These are phyloP conservation scores for Lagenorhynchus albirostris DNA, from an alignment of 2,113 vertebrate species.

Conservation along the genomic window DNA sequence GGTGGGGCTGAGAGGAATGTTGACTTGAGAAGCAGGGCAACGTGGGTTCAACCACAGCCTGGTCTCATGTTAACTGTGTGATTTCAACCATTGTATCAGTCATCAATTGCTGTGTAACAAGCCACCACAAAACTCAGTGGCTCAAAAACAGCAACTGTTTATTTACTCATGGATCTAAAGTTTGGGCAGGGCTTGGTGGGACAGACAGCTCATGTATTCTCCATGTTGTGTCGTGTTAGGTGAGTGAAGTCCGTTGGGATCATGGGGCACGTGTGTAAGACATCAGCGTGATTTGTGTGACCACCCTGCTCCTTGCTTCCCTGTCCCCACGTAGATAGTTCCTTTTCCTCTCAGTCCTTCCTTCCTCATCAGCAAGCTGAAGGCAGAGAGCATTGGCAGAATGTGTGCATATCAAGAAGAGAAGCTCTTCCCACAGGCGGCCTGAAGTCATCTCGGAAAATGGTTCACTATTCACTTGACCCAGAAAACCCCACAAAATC, in stretches of 20 bases:
- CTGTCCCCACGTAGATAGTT: accelerated
- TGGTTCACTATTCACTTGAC: background rate
- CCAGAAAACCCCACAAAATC: background rate
- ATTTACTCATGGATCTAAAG: background rate
- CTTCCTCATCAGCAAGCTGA: background rate
- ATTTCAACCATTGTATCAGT: background rate
- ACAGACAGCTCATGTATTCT: background rate
- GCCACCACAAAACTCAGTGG: background rate
- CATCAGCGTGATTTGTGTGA: accelerated
- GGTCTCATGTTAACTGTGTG: no score
- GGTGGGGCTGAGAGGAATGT: background rate
- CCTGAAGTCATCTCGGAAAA: background rate
- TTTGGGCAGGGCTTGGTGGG: background rate
- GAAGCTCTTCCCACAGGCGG: background rate
- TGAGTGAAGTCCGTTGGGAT: background rate
- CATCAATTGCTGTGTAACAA: background rate
- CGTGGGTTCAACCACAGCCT: background rate
- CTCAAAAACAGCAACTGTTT: background rate
- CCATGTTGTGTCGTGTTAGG: background rate
- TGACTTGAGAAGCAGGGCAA: background rate
- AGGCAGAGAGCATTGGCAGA: background rate
- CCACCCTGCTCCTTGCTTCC: background rate
- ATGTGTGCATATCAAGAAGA: background rate
- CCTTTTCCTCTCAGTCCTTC: background rate
- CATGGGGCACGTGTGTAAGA: accelerated